A percentile compares a stretch with the other conserved stretches of the same genome.
Evolutionary conservation across 2,888 invertebrate genomes (phyloP).

Genomic region (Himalopsyche anomala): DNA sequence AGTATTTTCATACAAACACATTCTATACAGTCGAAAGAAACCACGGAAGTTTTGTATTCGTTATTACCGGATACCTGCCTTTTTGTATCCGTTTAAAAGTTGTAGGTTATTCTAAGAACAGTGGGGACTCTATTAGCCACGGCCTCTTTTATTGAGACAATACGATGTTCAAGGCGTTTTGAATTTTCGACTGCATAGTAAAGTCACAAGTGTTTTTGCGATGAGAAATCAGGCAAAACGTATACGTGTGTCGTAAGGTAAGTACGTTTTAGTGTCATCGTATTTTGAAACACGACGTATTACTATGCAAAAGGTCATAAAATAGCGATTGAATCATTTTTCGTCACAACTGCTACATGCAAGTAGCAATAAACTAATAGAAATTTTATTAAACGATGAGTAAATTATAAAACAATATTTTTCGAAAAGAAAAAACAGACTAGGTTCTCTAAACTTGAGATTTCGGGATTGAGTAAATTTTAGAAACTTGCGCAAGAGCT

Average conservation of each 20-base stretch:
- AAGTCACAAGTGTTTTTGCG: neutral
- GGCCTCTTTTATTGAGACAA: conserved; percentile 25
- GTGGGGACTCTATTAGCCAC: neutral
- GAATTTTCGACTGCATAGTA: neutral
- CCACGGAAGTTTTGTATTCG: neutral
- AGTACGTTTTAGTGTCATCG: neutral
- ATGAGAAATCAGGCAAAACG: conserved; percentile 7
- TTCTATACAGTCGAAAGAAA: conserved; percentile 12
- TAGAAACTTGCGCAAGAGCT: no score
- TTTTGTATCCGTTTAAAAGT: neutral
- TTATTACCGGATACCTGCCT: conserved; percentile 27
- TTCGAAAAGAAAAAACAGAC: no score
- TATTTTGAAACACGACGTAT: conserved; percentile 11
- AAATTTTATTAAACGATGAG: no score
- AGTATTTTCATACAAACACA: neutral
- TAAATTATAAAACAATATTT: no score
- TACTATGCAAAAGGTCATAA: no score
- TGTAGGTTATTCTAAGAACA: conserved; percentile 34
- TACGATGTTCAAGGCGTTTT: conserved; percentile 8
- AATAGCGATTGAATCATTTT: no score
- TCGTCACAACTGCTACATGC: no score
- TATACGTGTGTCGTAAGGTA: neutral
- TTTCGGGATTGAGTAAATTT: no score
- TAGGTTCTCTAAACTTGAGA: no score
- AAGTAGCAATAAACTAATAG: no score